Conservation (phyloP, 2,888 invertebrate species). For the Drepana falcataria region DNA sequence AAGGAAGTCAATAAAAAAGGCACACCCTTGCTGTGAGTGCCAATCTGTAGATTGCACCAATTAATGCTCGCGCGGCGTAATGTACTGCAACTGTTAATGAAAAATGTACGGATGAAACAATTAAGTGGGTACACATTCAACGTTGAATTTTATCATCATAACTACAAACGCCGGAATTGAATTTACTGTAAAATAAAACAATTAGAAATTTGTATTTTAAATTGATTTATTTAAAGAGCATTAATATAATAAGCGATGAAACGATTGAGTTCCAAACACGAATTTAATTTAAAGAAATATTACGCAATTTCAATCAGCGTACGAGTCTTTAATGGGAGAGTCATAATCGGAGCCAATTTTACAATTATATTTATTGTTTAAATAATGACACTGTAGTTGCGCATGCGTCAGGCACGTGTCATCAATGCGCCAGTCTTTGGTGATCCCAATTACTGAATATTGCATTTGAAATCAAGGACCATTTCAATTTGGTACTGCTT, state of each 20-base stretch:
- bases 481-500: constrained; percentile 6
- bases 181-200: background rate
- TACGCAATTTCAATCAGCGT: constrained; percentile 14
- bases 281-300: constrained; percentile 8
- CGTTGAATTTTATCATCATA: background rate
- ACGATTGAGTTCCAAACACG: too few relatives aligned
- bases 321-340: constrained; percentile 10
- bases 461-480: background rate
- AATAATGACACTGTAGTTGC: constrained; percentile 53
- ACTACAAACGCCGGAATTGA: background rate
- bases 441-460: constrained; percentile 10
- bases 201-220: background rate
- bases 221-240: too few relatives aligned
- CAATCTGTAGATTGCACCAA: constrained; percentile 44
- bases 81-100: constrained; percentile 14
- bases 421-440: constrained; percentile 10
- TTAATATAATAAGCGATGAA: too few relatives aligned
- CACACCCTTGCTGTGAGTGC: constrained; percentile 23
- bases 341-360: constrained; percentile 31
- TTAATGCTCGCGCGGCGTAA: constrained; percentile 24
- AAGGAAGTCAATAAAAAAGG: background rate
- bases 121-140: background rate
- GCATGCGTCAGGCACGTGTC: constrained; percentile 46
- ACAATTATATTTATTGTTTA: constrained; percentile 67
- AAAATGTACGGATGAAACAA: background rate